Conservation (phyloP, 2,888 invertebrate species). For the Vandiemenella viatica region DNA sequence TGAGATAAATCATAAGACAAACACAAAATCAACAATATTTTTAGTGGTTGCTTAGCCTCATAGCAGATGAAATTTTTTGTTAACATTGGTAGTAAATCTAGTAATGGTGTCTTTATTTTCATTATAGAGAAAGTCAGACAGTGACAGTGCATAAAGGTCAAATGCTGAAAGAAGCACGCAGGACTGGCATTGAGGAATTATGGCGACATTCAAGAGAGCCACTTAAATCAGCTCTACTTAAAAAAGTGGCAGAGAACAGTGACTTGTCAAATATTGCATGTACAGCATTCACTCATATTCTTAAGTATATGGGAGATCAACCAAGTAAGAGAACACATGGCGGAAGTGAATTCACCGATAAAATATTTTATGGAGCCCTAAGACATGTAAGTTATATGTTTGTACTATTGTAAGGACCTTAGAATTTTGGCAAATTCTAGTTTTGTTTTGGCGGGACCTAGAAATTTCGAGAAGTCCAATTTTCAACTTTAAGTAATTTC, state of each 20-base stretch:
- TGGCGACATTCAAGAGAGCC: constrained; percentile 75
- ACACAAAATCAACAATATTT: no score
- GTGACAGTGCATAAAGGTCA: constrained; percentile 45
- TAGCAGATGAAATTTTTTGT: no score
- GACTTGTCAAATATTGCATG: constrained; percentile 57
- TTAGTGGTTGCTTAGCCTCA: no score
- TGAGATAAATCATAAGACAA: no score
- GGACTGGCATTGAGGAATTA: constrained; percentile 51
- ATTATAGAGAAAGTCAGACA: constrained; percentile 32
- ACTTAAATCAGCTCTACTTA: constrained; percentile 64
- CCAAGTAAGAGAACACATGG: constrained; percentile 62
- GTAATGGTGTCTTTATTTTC: background rate
- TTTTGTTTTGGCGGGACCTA: no score
- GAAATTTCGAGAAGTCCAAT: no score
- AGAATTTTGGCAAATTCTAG: no score
- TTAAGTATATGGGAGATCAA: constrained; percentile 85
- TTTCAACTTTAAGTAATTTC: no score
- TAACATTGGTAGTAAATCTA: background rate
- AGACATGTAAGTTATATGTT: constrained; percentile 37
- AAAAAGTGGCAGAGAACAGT: constrained; percentile 55
- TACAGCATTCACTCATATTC: constrained; percentile 54
- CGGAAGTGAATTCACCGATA: constrained; percentile 73
- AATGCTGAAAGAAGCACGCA: constrained; percentile 48
- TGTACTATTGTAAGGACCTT: no score
- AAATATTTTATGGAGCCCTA: constrained; percentile 66